Evolutionary conservation across 92 coral and sea anemone species (phyloP).

Genomic region (Epizoanthus rinbou): DNA sequence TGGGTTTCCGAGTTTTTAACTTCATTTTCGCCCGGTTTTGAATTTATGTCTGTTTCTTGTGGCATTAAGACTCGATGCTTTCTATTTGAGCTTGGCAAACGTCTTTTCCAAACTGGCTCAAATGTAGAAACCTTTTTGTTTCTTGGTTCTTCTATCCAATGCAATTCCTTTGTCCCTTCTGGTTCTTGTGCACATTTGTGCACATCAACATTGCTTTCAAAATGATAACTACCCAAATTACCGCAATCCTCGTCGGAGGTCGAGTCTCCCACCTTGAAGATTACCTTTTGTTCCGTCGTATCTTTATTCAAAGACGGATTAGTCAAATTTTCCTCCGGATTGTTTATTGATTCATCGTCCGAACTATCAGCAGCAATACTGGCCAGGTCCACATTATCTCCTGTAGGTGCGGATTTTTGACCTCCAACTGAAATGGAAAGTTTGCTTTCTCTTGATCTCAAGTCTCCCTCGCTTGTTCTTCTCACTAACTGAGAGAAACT

Average conservation of each 20-base stretch:
- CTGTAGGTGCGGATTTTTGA: background rate
- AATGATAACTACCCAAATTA: background rate
- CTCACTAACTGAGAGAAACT: conserved; percentile 4
- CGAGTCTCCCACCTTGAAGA: background rate
- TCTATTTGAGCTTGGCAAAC: background rate
- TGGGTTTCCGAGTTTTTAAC: background rate
- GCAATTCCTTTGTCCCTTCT: background rate
- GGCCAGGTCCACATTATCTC: background rate
- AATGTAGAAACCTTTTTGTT: background rate
- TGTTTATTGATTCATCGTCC: background rate
- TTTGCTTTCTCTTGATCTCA: conserved; percentile 7
- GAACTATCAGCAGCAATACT: background rate
- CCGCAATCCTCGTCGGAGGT: background rate
- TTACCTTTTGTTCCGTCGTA: background rate
- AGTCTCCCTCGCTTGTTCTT: conserved; percentile 26
- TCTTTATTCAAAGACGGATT: conserved; percentile 4
- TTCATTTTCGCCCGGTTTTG: background rate
- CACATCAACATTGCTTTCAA: background rate
- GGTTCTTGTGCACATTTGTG: background rate
- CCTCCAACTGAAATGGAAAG: background rate
- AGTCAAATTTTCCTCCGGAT: background rate
- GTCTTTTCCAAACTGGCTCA: conserved; percentile 8
- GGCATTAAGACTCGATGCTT: background rate
- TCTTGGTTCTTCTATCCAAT: background rate
- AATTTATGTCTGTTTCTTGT: background rate